Evolutionary conservation across 2,113 vertebrate genomes (phyloP).

Genomic region (Zapornia atra): DNA sequence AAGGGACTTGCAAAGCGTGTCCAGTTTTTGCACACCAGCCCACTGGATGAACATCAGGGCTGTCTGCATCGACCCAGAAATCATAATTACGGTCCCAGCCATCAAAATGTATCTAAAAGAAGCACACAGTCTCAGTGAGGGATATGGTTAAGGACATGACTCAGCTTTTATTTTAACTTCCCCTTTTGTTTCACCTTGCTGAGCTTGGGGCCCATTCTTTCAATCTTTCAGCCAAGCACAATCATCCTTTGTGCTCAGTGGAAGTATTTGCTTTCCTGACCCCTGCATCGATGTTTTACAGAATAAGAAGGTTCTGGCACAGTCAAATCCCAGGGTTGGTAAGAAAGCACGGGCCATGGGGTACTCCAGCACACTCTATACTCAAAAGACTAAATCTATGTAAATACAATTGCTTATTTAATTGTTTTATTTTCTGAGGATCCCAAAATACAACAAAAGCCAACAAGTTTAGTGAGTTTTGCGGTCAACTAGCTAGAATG

Average conservation of each 20-base stretch:
- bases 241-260: neutral
- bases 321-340: neutral
- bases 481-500: neutral
- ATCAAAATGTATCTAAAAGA: slow-evolving; percentile 88
- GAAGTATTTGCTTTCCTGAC: neutral
- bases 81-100: slow-evolving; percentile 86
- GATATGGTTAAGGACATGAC: neutral
- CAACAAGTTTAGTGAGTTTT: neutral
- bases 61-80: slow-evolving; percentile 89
- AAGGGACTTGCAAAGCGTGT: slow-evolving; percentile 84
- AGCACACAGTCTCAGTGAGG: neutral
- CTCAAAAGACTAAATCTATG: neutral
- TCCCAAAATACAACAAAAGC: neutral
- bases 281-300: neutral
- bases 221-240: neutral
- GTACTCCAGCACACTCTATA: neutral
- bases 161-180: slow-evolving; percentile 14
- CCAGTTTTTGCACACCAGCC: slow-evolving; percentile 93
- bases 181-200: slow-evolving; percentile 9
- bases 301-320: neutral
- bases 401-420: neutral
- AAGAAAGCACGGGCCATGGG: neutral
- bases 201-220: neutral
- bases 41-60: slow-evolving; percentile 86
- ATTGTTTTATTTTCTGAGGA: neutral